A percentile compares a stretch with the other conserved stretches of the same genome.
Evolutionary conservation across 2,113 vertebrate genomes (phyloP).

Genomic region (Sciurus niger): DNA sequence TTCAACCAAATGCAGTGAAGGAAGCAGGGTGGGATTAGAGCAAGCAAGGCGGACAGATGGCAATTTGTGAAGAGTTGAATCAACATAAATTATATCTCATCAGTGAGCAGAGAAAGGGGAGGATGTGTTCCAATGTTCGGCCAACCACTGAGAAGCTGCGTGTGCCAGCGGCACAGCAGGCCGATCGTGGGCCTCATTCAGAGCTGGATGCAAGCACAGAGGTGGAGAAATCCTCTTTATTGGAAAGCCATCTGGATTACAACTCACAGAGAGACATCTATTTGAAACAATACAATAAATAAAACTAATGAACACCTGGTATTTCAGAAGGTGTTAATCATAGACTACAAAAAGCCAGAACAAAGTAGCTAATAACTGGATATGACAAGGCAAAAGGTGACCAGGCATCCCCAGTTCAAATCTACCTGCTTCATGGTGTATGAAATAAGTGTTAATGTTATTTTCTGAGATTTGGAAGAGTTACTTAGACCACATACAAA

Average conservation of each 20-base stretch:
- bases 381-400: background rate
- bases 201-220: background rate
- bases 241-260: constrained; percentile 57
- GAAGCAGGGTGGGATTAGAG: constrained; percentile 65
- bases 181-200: background rate
- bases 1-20: constrained; percentile 61
- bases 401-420: background rate
- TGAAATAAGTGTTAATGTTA: background rate
- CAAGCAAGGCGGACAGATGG: constrained; percentile 80
- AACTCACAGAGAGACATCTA: background rate
- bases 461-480: constrained; percentile 11
- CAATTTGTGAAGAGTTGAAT: constrained; percentile 79
- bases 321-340: background rate
- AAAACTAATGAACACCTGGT: constrained; percentile 29
- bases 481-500: background rate
- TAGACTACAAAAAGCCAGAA: background rate
- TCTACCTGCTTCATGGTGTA: background rate
- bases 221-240: background rate
- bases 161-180: background rate
- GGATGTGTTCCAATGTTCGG: background rate
- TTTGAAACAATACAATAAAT: constrained; percentile 36
- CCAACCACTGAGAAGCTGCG: background rate
- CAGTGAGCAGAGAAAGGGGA: constrained; percentile 65
- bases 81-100: constrained; percentile 74
- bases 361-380: background rate